These are phyloP conservation scores for Alentia gelatinosa DNA, from an alignment of 2,888 invertebrate genomes.

Conservation along the genomic window DNA sequence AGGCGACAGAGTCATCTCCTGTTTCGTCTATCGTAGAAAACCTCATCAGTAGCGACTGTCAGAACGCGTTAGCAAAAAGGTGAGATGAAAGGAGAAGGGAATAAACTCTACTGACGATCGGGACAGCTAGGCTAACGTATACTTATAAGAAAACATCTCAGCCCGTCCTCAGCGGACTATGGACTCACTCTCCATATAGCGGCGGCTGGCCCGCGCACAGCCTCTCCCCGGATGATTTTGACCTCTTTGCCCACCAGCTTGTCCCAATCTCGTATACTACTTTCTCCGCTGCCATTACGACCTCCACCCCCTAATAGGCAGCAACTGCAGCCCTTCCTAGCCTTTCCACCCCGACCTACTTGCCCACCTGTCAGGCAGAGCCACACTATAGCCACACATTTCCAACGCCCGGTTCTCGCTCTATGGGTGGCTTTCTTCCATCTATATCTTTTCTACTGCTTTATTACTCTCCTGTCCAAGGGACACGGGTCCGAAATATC, in stretches of 20 bases:
- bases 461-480: too few species aligned
- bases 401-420: not conserved
- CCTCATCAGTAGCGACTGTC: not conserved
- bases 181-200: not conserved
- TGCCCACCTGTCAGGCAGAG: not conserved
- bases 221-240: not conserved
- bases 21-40: not conserved
- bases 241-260: not conserved
- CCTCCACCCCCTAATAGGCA: not conserved
- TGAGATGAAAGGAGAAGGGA: not conserved
- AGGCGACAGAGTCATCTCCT: not conserved
- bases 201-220: not conserved
- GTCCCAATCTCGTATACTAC: slow-evolving; percentile 21
- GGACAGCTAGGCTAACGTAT: not conserved
- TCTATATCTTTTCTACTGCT: too few species aligned
- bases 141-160: not conserved
- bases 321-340: not conserved
- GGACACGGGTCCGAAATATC: too few species aligned
- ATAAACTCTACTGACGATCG: not conserved
- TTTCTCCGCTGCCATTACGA: not conserved
- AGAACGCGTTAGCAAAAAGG: not conserved
- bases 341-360: not conserved
- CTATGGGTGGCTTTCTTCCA: too few species aligned
- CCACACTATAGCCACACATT: not conserved
- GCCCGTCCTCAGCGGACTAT: not conserved